These are phyloP conservation scores for Oreochromis niloticus DNA, from an alignment of 2,113 vertebrate genomes.

Conservation along the genomic window DNA sequence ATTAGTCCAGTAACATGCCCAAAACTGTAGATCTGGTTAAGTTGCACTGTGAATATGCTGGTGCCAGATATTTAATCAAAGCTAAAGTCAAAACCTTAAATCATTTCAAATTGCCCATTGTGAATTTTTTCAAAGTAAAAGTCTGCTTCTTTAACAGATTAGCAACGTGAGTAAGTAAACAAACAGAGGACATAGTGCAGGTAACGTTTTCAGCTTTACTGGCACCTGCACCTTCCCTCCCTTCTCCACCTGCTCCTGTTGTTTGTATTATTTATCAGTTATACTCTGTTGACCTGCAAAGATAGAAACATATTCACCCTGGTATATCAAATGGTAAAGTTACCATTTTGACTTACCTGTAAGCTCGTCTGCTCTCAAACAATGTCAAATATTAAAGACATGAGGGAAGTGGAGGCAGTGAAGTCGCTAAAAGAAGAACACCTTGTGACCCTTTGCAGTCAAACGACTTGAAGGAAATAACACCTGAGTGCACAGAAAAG, in stretches of 20 bases:
- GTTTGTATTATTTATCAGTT: slow-evolving; percentile 33
- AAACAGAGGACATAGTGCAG: neutral
- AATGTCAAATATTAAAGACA: slow-evolving; percentile 33
- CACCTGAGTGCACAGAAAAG: neutral
- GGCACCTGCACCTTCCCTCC: neutral
- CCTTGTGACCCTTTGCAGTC: neutral
- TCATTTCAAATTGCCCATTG: neutral
- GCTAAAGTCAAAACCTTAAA: neutral
- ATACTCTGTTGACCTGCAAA: neutral
- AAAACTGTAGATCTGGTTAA: accelerated
- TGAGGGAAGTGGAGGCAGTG: neutral
- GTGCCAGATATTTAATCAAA: neutral
- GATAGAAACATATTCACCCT: neutral
- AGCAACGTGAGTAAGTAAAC: neutral
- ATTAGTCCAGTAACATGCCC: neutral
- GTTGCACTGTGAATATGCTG: neutral
- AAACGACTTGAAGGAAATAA: neutral
- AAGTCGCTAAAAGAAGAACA: neutral
- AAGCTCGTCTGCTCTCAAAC: neutral
- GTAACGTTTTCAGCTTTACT: neutral
- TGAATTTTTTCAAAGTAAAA: neutral
- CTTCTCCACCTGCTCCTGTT: neutral
- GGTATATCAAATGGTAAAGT: neutral
- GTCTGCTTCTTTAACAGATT: neutral
- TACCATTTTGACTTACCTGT: neutral